Conservation (phyloP, 1,140 invertebrate genomes). For the Cherax destructor region DNA sequence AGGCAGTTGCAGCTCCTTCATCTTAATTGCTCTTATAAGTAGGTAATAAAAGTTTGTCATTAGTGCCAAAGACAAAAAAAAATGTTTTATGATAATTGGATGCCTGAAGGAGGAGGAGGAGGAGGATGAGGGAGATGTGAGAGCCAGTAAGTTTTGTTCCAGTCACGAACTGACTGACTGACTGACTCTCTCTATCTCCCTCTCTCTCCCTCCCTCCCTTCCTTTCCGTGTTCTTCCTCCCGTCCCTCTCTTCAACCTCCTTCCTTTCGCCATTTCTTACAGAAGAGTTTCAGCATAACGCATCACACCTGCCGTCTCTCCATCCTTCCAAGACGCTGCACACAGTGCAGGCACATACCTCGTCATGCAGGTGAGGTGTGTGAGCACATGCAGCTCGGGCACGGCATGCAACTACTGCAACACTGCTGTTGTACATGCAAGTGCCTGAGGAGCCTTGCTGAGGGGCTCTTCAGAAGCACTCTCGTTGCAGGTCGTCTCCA, state of each 20-base stretch:
- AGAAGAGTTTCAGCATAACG: background rate
- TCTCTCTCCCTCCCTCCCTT: background rate
- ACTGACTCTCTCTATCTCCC: background rate
- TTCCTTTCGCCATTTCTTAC: background rate
- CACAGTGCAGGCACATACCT: no score
- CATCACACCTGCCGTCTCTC: background rate
- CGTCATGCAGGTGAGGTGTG: no score
- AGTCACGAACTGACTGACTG: background rate
- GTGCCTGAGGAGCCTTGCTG: no score
- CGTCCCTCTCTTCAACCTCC: background rate
- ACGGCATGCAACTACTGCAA: no score
- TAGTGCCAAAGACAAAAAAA: background rate
- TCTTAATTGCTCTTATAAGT: constrained; percentile 3
- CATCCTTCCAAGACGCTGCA: no score
- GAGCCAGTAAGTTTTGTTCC: background rate
- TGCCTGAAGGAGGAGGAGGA: background rate
- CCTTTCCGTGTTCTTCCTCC: background rate
- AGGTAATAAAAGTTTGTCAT: background rate
- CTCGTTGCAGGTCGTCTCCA: no score
- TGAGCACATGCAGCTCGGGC: no score
- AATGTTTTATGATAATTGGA: background rate
- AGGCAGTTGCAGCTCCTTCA: background rate
- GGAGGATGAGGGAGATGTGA: background rate
- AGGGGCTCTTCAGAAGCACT: no score
- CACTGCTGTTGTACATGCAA: no score